A percentile compares a stretch with the other conserved stretches of the same genome.
phyloP scores from a whole-genome alignment of 2,797 vertebrate species.

The Somateria mollissima region DNA sequence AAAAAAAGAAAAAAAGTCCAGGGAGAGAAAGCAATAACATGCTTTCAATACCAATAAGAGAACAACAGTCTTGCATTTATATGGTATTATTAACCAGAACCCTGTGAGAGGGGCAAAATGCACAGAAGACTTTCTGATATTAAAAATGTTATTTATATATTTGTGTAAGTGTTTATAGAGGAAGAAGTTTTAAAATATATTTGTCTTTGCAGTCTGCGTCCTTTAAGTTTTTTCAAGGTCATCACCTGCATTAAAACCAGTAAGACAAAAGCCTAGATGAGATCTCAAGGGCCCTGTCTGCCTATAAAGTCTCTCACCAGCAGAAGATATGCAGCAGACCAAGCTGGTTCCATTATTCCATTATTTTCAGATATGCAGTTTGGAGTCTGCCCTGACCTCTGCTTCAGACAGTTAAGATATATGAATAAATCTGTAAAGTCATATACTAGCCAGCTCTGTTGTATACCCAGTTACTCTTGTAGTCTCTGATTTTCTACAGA shows the following conservation, averaged over 20 bases:
- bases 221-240: not conserved
- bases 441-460: not conserved
- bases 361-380: not conserved
- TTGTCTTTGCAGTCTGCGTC: not conserved
- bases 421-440: not conserved
- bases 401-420: not conserved
- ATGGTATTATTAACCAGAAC: conserved; percentile 52
- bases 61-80: not conserved
- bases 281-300: not conserved
- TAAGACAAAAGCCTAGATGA: not conserved
- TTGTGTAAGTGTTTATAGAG: not conserved
- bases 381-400: not conserved
- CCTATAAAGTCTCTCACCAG: not conserved
- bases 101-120: not conserved
- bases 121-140: not conserved
- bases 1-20: conserved; percentile 59
- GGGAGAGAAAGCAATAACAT: conserved; percentile 54
- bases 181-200: not conserved
- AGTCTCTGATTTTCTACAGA: not conserved
- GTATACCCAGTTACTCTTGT: not conserved
- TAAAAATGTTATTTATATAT: not conserved
- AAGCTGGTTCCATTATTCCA: not conserved
- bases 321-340: not conserved
- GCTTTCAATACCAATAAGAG: conserved; percentile 49
- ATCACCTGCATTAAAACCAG: not conserved